Evolutionary conservation across 2,113 vertebrate species (phyloP).

Genomic region (Calyptomena viridis): DNA sequence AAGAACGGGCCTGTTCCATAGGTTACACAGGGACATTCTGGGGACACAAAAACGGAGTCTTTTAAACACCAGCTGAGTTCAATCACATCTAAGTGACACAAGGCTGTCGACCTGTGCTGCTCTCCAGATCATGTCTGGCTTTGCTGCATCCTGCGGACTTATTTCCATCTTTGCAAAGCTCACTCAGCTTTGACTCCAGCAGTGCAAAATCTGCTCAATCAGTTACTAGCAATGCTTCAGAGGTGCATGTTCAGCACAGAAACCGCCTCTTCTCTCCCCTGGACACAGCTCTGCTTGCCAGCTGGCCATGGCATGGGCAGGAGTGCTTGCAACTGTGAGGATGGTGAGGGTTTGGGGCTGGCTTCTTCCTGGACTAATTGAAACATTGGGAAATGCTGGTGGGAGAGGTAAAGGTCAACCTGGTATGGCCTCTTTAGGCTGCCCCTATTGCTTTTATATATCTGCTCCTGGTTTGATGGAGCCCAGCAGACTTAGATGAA

Average conservation of each 20-base stretch:
- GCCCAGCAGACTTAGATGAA: not conserved
- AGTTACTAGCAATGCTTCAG: not conserved
- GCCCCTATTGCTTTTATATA: not conserved
- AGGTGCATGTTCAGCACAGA: not conserved
- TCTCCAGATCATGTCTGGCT: not conserved
- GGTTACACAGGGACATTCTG: not conserved
- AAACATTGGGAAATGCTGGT: not conserved
- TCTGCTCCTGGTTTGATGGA: not conserved
- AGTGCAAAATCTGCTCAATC: not conserved
- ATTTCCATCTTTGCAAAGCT: not conserved
- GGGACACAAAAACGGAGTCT: not conserved
- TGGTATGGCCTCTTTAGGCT: not conserved
- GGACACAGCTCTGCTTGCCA: accelerated
- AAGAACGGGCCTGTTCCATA: not conserved
- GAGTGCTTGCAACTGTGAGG: not conserved
- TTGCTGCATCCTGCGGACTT: accelerated
- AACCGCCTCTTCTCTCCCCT: not conserved
- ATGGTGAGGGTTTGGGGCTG: not conserved
- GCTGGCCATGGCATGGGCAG: accelerated
- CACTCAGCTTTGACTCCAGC: not conserved
- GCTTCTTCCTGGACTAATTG: not conserved
- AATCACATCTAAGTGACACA: not conserved
- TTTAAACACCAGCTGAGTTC: not conserved
- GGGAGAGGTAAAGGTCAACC: not conserved
- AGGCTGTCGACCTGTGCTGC: not conserved